Percentiles rank a stretch among this genome's conserved stretches.
These are phyloP conservation scores for Poecilia wingei DNA, from an alignment of 2,797 vertebrate genomes.

Conservation along the genomic window DNA sequence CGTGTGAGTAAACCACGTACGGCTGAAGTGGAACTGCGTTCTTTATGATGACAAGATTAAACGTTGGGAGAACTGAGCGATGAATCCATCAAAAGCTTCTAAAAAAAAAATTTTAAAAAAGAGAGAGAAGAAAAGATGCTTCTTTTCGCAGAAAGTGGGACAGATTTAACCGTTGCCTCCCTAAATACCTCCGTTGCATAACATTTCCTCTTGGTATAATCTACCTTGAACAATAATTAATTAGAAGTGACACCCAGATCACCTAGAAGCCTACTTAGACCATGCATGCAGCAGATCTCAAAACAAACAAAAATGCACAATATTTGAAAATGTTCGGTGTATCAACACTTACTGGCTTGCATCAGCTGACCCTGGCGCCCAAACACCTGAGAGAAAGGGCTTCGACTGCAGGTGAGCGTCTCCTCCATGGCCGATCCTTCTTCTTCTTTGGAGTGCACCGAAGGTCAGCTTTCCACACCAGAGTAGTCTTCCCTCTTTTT, in stretches of 20 bases:
- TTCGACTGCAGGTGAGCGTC: constrained; percentile 77
- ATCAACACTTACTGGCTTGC: constrained; percentile 83
- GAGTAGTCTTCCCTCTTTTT: constrained; percentile 28
- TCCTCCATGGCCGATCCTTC: constrained; percentile 71
- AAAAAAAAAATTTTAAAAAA: not conserved
- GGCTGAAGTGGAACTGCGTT: not conserved
- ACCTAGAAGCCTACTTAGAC: not conserved
- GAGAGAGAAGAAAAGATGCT: not conserved
- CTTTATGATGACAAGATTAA: constrained; percentile 4
- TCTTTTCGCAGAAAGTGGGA: constrained; percentile 22
- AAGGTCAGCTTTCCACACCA: constrained; percentile 47
- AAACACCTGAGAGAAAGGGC: constrained; percentile 85
- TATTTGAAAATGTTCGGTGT: constrained; percentile 6
- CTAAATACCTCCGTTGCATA: constrained; percentile 9
- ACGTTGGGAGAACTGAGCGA: constrained; percentile 12
- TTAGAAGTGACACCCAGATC: not conserved
- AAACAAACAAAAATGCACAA: constrained; percentile 4
- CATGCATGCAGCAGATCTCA: constrained; percentile 9
- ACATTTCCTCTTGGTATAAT: not conserved
- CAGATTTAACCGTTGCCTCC: constrained; percentile 27
- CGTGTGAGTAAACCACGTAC: not conserved
- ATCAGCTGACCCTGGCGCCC: constrained; percentile 86
- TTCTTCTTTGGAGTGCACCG: constrained; percentile 45
- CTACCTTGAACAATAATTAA: constrained; percentile 13
- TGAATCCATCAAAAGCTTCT: not conserved